A percentile compares a stretch with the other conserved stretches of the same genome.
phyloP scores from a whole-genome alignment of 1,140 invertebrate species.

The Dendroctonus valens region DNA sequence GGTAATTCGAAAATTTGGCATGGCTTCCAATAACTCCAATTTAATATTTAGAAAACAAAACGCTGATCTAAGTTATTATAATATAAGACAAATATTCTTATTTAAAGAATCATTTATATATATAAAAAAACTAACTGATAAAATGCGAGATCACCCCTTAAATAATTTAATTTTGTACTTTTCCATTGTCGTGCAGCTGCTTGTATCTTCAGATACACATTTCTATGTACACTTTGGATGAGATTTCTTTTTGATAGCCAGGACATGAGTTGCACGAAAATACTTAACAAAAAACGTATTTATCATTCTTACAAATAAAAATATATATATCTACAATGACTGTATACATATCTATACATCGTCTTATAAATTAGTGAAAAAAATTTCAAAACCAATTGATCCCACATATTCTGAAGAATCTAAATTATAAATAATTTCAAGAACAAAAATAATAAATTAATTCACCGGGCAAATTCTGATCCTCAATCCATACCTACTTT shows the following conservation, averaged over 20 bases:
- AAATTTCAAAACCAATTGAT: constrained; percentile 25
- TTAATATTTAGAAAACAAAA: constrained; percentile 21
- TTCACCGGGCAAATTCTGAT: constrained; percentile 24
- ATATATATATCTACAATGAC: constrained; percentile 35
- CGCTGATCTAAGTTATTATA: constrained; percentile 26
- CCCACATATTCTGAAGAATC: constrained; percentile 19
- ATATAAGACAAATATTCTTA: constrained; percentile 34
- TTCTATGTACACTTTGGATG: constrained; percentile 24
- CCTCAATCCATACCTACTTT: constrained; percentile 4
- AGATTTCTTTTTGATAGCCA: constrained; percentile 27
- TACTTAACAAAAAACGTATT: constrained; percentile 25
- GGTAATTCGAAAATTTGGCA: too few species aligned
- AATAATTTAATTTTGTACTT: constrained; percentile 46
- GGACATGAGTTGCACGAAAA: constrained; percentile 23
- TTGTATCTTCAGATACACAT: constrained; percentile 21
- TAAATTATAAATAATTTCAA: constrained; percentile 27
- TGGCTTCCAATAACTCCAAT: background rate
- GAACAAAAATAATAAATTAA: constrained; percentile 26
- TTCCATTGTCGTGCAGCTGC: constrained; percentile 37
- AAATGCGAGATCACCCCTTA: constrained; percentile 46
- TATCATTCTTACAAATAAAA: constrained; percentile 32
- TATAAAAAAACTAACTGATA: constrained; percentile 42
- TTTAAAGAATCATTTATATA: too few species aligned
- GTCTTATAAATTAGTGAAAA: constrained; percentile 26
- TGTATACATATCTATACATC: constrained; percentile 39